phyloP scores from a whole-genome alignment of 2,113 vertebrate species.

The Pluvialis apricaria region DNA sequence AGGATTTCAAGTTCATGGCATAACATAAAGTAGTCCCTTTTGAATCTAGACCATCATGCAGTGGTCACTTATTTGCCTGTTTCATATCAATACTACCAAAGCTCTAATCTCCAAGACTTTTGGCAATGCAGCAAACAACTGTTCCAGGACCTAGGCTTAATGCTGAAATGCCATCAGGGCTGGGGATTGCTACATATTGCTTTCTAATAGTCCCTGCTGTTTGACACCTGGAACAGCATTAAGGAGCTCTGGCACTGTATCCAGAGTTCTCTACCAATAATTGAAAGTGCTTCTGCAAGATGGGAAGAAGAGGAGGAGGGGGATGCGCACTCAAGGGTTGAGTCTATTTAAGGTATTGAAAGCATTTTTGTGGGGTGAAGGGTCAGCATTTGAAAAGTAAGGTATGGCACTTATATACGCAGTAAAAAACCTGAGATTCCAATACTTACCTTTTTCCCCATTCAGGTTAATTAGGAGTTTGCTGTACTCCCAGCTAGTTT shows the following conservation, averaged over 20 bases:
- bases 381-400: neutral
- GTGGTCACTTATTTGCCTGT: neutral
- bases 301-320: neutral
- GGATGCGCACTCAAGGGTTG: neutral
- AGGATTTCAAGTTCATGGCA: neutral
- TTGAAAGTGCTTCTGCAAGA: neutral
- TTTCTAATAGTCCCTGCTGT: constrained; percentile 1
- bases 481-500: constrained; percentile 23
- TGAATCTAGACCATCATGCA: neutral
- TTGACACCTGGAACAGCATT: constrained; percentile 19
- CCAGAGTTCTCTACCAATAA: neutral
- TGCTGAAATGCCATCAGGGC: neutral
- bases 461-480: constrained; percentile 1
- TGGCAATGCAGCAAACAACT: neutral
- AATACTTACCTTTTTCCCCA: neutral
- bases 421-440: neutral
- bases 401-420: neutral
- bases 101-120: neutral
- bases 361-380: neutral
- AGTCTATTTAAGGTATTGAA: neutral
- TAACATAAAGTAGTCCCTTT: neutral
- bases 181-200: neutral
- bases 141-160: neutral
- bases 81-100: neutral
- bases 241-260: neutral